Evolutionary conservation across 2,113 vertebrate species (phyloP), one percentile per base, ranked within the genome.

Genomic region (Bujurquina vittata): DNA sequence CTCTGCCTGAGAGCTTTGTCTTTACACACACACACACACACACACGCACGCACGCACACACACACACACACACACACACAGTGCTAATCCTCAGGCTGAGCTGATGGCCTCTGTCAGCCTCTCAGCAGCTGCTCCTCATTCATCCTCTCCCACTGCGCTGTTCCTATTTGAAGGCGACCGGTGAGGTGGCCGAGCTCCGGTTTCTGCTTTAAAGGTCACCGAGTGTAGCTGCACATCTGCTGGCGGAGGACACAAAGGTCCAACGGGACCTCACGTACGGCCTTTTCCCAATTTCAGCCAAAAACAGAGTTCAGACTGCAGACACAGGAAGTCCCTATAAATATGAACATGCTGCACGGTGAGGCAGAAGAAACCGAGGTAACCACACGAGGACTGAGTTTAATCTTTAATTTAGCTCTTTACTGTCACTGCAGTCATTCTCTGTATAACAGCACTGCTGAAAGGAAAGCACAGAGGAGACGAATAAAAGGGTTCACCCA

Each of bases 51-150:
- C 35, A 37, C 35, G 9, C 35, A 37, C 35, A 9, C 35, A 37
- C 35, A 37, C 35, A 37, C 35, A 37, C 35, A 37, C 35, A 37
- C 35, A 37, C 35, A 37, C 35, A 37, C 35, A 37, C 35, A 37
- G 46, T 54, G 67, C 33, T 72, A 72, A 72, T 72, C 67, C 67
- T 72, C 46, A 33, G 46, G 54, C 67, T 72, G 67, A 72, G 67
- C 18, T 7, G 26, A 72, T 54, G 67, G 46, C 67, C 67, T 72
- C 67, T 54, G 67, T 72, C 67, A 54, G 67, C 46, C 67, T 72
- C 46, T 26, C 67, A 72, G 67, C 67, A 72, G 67, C 67, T 72
- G 67, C 67, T 54, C 67, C 10, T 54, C 67, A 31, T 52, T 69
- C 65, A 52, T 18, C 7, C 49, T 2, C 49, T 18, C 49, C 11